Evolutionary conservation across 2,797 vertebrate species (phyloP).

Genomic region (Rousettus madagascariensis): DNA sequence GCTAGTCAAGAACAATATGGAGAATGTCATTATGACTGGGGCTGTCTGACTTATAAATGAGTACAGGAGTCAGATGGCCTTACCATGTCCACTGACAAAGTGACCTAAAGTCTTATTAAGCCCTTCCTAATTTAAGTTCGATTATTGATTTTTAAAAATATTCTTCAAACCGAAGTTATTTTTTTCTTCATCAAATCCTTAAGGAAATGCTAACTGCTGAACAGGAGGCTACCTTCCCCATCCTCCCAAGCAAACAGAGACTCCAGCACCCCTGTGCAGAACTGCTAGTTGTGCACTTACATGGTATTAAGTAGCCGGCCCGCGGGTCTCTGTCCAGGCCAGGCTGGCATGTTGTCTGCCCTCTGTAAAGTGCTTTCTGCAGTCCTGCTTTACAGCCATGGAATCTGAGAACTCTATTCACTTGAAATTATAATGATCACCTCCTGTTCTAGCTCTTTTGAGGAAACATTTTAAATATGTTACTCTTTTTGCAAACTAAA

Average conservation of each 20-base stretch:
- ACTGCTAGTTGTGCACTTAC: background rate
- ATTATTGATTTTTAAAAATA: background rate
- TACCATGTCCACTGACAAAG: background rate
- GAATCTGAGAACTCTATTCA: background rate
- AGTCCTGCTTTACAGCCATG: background rate
- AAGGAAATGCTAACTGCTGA: background rate
- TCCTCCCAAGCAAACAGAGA: background rate
- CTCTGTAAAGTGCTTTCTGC: background rate
- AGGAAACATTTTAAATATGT: background rate
- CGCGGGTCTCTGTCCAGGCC: background rate
- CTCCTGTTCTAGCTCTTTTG: background rate
- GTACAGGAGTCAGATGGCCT: background rate
- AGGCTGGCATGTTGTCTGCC: background rate
- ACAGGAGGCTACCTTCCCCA: no score
- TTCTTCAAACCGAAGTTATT: background rate
- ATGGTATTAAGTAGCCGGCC: background rate
- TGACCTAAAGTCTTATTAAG: background rate
- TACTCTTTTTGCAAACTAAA: background rate
- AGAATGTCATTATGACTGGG: background rate
- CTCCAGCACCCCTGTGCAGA: background rate
- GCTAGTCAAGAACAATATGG: background rate
- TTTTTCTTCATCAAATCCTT: background rate
- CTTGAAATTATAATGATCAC: background rate
- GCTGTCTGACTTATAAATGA: background rate
- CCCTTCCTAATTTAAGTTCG: background rate